These are phyloP conservation scores for Trachurus trachurus DNA, from an alignment of 2,797 vertebrate genomes.

Conservation along the genomic window DNA sequence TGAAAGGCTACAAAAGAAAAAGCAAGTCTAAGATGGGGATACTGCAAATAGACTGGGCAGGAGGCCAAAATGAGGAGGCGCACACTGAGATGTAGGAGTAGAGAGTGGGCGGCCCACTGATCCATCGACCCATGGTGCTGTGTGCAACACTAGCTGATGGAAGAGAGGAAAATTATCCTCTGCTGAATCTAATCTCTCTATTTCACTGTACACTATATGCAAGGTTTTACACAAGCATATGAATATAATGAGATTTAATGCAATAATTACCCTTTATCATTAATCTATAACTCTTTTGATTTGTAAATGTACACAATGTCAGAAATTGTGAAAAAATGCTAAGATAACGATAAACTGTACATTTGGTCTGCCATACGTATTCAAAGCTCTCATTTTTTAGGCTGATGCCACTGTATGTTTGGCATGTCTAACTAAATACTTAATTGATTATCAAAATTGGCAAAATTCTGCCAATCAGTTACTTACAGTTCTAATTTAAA, in stretches of 20 bases:
- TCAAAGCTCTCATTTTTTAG: background rate
- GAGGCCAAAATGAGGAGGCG: slow-evolving; percentile 78
- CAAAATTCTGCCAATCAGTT: background rate
- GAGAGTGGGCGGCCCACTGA: slow-evolving; percentile 75
- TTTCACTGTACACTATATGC: slow-evolving; percentile 18
- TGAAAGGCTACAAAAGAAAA: slow-evolving; percentile 67
- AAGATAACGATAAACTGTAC: background rate
- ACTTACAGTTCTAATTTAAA: slow-evolving; percentile 1
- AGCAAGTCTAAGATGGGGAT: slow-evolving; percentile 76
- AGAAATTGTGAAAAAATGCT: background rate
- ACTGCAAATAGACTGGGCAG: slow-evolving; percentile 82
- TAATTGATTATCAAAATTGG: background rate
- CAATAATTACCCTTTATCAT: background rate
- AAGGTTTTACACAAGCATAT: background rate
- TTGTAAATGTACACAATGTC: background rate
- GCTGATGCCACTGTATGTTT: background rate
- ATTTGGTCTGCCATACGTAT: background rate
- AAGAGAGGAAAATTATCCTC: slow-evolving; percentile 39
- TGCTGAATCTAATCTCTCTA: slow-evolving; percentile 40
- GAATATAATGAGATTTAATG: background rate
- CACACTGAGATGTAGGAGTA: slow-evolving; percentile 73
- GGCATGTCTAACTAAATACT: background rate
- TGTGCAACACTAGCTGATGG: slow-evolving; percentile 70
- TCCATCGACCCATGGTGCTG: slow-evolving; percentile 77
- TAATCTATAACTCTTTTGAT: background rate